Conservation (phyloP, 2,888 invertebrate species). For the Gerris lacustris region DNA sequence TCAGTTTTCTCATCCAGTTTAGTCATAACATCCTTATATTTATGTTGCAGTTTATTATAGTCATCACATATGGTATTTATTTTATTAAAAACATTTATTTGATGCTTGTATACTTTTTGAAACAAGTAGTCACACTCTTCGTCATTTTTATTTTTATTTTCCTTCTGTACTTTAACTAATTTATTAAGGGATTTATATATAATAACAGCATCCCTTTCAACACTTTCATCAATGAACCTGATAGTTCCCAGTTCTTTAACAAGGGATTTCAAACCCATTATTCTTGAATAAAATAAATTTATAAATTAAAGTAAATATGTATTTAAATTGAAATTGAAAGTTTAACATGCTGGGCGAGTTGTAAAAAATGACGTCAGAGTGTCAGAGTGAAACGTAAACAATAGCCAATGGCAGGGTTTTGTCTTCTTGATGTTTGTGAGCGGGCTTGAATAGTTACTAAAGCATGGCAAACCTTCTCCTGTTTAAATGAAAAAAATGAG, state of each 20-base stretch:
- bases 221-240: neutral
- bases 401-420: too few relatives aligned
- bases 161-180: neutral
- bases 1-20: neutral
- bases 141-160: too few relatives aligned
- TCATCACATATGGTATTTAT: neutral
- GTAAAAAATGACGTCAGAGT: too few relatives aligned
- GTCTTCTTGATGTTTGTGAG: too few relatives aligned
- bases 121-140: neutral
- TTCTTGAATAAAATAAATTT: too few relatives aligned
- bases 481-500: too few relatives aligned
- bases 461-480: too few relatives aligned
- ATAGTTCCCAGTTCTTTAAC: neutral
- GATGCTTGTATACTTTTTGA: neutral
- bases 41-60: neutral
- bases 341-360: too few relatives aligned
- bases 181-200: neutral
- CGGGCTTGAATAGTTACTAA: too few relatives aligned
- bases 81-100: neutral
- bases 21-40: neutral
- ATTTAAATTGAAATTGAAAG: too few relatives aligned
- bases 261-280: neutral
- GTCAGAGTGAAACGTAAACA: too few relatives aligned
- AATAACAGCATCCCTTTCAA: neutral
- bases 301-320: too few relatives aligned